These are phyloP conservation scores for Hippolais icterina DNA, from an alignment of 2,113 vertebrate species.

Conservation along the genomic window DNA sequence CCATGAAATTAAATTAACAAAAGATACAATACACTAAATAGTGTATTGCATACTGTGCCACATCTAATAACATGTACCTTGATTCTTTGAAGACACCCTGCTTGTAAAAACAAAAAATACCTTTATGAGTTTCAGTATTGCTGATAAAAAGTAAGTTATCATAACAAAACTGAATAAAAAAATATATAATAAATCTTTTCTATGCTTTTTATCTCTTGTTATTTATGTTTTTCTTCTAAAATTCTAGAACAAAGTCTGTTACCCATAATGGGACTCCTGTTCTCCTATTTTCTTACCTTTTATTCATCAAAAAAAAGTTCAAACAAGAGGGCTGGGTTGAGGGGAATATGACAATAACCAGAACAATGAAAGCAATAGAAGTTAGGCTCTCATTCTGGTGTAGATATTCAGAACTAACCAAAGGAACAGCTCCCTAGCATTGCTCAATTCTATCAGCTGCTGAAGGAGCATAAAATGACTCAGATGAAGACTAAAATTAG, in stretches of 20 bases:
- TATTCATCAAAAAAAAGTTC: background rate
- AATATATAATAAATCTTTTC: background rate
- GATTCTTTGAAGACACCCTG: background rate
- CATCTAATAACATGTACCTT: rapidly evolving
- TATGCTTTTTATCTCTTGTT: background rate
- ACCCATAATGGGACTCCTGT: rapidly evolving
- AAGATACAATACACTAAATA: background rate
- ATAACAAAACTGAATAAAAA: background rate
- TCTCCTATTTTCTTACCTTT: background rate
- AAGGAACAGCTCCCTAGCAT: background rate
- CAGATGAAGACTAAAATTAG: background rate
- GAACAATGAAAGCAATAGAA: background rate
- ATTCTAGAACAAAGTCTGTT: background rate
- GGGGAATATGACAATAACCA: rapidly evolving
- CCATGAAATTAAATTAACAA: background rate
- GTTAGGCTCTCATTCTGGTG: background rate
- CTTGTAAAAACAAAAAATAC: background rate
- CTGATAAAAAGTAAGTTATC: background rate
- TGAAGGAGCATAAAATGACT: background rate
- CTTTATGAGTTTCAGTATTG: background rate
- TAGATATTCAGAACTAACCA: background rate
- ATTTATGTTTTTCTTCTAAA: background rate
- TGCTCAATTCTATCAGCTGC: background rate
- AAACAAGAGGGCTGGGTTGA: background rate
- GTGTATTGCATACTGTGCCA: background rate